Evolutionary conservation across 2,113 vertebrate species (phyloP).

Genomic region (Ictalurus furcatus): DNA sequence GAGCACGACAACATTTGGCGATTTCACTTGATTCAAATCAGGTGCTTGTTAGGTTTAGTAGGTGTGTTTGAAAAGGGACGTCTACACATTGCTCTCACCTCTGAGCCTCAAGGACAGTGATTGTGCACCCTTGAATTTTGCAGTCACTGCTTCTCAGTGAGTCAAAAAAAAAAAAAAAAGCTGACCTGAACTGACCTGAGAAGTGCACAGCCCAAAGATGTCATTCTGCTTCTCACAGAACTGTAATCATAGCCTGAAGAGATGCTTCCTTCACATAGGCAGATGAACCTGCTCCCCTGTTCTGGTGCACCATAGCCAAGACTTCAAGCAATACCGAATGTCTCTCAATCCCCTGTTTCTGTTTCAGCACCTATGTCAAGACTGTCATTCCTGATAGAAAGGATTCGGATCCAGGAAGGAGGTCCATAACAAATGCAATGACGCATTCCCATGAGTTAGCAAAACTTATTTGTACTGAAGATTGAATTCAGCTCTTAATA

Average conservation of each 20-base stretch:
- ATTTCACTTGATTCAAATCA: neutral
- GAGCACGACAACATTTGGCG: neutral
- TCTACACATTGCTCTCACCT: neutral
- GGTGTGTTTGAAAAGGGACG: neutral
- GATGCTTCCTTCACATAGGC: neutral
- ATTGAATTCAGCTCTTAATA: conserved; percentile 7
- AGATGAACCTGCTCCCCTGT: neutral
- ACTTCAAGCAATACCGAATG: neutral
- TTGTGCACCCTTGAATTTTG: neutral
- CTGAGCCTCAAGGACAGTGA: neutral
- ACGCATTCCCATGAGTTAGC: neutral
- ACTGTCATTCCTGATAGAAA: neutral
- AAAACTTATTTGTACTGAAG: neutral
- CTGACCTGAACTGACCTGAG: neutral
- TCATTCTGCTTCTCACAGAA: neutral
- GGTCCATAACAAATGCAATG: neutral
- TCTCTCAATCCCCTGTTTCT: neutral
- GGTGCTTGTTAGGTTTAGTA: neutral
- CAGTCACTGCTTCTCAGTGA: neutral
- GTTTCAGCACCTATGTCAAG: neutral
- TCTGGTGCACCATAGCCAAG: neutral
- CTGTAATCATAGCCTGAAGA: neutral
- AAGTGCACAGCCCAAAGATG: neutral
- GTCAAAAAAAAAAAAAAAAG: neutral
- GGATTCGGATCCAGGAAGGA: neutral